Percentiles rank a stretch among this genome's conserved stretches.
Evolutionary conservation across 2,888 invertebrate genomes (phyloP).

Genomic region (Anthophora plumipes): DNA sequence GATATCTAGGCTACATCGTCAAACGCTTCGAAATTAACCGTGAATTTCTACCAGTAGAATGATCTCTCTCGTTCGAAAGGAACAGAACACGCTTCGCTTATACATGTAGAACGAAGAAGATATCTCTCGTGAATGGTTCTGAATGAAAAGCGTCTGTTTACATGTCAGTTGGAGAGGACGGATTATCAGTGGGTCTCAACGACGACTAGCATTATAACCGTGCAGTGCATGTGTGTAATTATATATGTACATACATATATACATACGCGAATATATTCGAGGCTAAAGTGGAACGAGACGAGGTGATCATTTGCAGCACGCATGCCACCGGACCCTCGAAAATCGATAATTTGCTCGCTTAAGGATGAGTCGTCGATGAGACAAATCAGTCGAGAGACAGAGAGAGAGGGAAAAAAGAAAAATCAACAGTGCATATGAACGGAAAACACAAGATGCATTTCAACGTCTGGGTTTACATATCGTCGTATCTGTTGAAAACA

Average conservation of each 20-base stretch:
- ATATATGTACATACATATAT: background rate
- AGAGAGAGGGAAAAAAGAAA: background rate
- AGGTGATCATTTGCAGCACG: slow-evolving; percentile 28
- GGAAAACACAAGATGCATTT: slow-evolving; percentile 1
- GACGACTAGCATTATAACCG: background rate
- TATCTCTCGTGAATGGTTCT: background rate
- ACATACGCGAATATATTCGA: background rate
- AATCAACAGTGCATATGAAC: background rate
- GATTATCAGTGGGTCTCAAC: slow-evolving; percentile 33
- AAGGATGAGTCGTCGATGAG: slow-evolving; percentile 15
- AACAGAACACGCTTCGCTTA: no score
- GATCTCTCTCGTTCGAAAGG: background rate
- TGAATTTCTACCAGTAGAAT: background rate
- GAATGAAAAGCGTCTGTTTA: slow-evolving; percentile 36
- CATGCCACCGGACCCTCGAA: slow-evolving; percentile 22
- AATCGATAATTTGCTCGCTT: slow-evolving; percentile 46
- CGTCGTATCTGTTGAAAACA: slow-evolving; percentile 14
- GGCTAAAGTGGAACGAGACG: slow-evolving; percentile 47
- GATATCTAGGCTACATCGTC: background rate
- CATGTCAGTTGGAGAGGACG: slow-evolving; percentile 16
- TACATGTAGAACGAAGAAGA: background rate
- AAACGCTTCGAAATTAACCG: background rate
- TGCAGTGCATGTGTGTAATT: no score
- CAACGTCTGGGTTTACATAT: background rate
- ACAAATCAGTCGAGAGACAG: background rate